phyloP scores from a whole-genome alignment of 2,888 invertebrate genomes.

The Campopleginae sp. region DNA sequence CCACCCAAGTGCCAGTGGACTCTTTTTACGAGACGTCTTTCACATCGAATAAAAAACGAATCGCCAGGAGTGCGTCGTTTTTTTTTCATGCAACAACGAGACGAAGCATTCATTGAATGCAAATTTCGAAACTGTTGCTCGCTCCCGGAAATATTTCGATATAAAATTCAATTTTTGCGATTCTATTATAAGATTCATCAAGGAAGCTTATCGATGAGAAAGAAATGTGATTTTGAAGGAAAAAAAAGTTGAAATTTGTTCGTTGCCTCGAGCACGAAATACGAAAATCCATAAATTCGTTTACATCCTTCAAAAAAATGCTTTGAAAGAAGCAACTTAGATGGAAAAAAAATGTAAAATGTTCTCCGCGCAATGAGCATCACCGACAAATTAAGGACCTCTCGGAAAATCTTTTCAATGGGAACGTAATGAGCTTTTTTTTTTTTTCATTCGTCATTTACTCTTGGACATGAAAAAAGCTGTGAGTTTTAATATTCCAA shows the following conservation, averaged over 20 bases:
- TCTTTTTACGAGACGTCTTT: constrained; percentile 14
- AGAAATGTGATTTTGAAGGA: neutral
- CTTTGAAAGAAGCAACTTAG: neutral
- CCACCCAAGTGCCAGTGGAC: neutral
- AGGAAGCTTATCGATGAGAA: neutral
- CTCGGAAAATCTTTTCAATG: neutral
- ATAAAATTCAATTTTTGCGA: neutral
- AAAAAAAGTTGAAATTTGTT: neutral
- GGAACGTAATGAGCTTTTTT: neutral
- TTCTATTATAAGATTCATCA: neutral
- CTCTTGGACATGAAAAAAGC: neutral
- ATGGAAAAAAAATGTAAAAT: neutral
- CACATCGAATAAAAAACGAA: constrained; percentile 2
- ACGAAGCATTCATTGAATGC: neutral
- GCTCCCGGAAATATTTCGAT: neutral
- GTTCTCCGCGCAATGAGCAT: neutral
- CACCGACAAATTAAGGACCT: neutral
- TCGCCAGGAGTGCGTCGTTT: neutral
- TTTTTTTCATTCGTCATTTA: neutral
- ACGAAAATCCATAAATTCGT: neutral
- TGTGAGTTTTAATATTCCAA: neutral
- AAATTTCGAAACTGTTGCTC: neutral
- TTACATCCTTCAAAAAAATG: neutral
- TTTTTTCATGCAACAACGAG: neutral
- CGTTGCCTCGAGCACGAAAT: neutral